These are phyloP conservation scores for Catharus ustulatus DNA, from an alignment of 2,797 vertebrate species.

Conservation along the genomic window DNA sequence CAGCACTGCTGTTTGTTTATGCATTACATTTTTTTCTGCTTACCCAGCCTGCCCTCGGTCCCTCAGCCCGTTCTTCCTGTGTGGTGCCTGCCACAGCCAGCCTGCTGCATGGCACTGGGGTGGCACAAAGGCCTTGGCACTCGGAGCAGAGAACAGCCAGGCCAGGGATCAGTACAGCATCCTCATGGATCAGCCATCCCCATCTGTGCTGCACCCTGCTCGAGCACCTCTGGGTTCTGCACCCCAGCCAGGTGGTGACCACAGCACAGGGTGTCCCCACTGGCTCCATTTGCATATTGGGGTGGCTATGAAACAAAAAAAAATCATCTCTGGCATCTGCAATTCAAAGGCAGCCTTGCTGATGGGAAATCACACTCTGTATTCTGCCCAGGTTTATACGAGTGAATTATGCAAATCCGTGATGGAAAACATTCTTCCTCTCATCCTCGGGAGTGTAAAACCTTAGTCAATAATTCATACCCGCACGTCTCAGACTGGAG, in stretches of 20 bases:
- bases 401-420: conserved; percentile 84
- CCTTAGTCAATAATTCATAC: conserved; percentile 84
- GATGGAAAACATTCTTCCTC: conserved; percentile 81
- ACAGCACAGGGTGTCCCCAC: accelerated
- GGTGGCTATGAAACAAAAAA: neutral
- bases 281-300: accelerated
- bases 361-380: conserved; percentile 66
- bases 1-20: conserved; percentile 56
- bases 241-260: accelerated
- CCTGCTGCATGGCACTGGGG: neutral
- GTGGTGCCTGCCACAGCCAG: neutral
- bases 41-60: neutral
- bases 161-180: neutral
- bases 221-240: neutral
- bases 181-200: neutral
- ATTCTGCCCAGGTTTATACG: conserved; percentile 79
- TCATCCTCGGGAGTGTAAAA: conserved; percentile 83
- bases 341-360: conserved; percentile 44
- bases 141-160: neutral
- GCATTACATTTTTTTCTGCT: conserved; percentile 31
- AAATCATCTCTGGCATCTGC: conserved; percentile 12
- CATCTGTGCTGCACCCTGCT: neutral
- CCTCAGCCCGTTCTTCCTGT: neutral
- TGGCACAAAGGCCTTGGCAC: neutral
- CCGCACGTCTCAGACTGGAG: conserved; percentile 74